Evolutionary conservation across 2,797 vertebrate species (phyloP).

Genomic region (Uromys caudimaculatus): DNA sequence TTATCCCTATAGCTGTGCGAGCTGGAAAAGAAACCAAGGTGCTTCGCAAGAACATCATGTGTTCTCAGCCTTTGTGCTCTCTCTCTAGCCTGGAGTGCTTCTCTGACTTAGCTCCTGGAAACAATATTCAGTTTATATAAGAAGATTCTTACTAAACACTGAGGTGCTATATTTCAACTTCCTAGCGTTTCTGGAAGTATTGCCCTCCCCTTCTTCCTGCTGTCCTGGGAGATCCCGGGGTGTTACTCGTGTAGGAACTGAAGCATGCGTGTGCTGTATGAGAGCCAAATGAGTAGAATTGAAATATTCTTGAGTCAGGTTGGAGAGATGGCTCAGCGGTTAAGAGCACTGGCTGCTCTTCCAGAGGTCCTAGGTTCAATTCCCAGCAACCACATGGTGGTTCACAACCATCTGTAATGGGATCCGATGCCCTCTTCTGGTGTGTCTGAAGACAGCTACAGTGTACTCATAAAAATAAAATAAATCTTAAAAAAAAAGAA

Average conservation of each 20-base stretch:
- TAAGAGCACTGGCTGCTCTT: too few species aligned
- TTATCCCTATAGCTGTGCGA: background rate
- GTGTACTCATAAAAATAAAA: too few species aligned
- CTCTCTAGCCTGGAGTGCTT: background rate
- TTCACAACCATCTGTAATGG: too few species aligned
- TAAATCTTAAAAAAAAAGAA: too few species aligned
- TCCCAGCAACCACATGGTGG: too few species aligned
- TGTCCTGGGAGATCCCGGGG: background rate
- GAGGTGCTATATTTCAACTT: background rate
- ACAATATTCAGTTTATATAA: background rate
- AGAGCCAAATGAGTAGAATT: constrained; percentile 10
- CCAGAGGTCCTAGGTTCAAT: too few species aligned
- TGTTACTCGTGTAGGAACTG: constrained; percentile 2
- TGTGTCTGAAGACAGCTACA: too few species aligned
- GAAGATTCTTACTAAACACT: constrained; percentile 7
- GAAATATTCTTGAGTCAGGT: constrained; percentile 8
- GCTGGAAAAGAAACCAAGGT: background rate
- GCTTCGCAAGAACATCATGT: background rate
- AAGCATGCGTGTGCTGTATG: background rate
- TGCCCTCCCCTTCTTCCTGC: background rate
- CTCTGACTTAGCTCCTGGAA: constrained; percentile 14
- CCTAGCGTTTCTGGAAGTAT: background rate
- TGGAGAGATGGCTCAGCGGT: too few species aligned
- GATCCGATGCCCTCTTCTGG: too few species aligned
- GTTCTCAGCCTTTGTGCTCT: background rate